phyloP scores from a whole-genome alignment of 1,140 invertebrate species.

The Drosophila auraria region DNA sequence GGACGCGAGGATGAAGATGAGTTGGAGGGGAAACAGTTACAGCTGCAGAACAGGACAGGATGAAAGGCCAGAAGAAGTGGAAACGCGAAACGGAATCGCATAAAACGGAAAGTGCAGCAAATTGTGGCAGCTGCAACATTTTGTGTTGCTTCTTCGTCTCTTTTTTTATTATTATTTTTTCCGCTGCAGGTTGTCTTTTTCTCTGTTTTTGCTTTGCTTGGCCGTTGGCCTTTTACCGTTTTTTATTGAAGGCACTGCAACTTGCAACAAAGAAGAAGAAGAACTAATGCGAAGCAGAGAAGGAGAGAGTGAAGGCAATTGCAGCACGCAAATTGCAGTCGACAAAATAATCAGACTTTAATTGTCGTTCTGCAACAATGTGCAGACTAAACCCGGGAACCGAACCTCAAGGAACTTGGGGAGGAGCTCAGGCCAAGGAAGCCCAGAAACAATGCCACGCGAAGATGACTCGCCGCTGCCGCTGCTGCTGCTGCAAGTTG shows the following conservation, averaged over 20 bases:
- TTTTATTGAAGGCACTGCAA: conserved; percentile 49
- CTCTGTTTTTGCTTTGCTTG: conserved; percentile 31
- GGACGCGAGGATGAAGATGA: conserved; percentile 1
- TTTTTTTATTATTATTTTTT: conserved; percentile 20
- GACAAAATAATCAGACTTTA: conserved; percentile 81
- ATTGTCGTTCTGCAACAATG: conserved; percentile 71
- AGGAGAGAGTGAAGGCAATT: conserved; percentile 38
- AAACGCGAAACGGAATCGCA: conserved; percentile 77
- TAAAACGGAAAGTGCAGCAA: conserved; percentile 84
- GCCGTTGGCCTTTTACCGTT: conserved; percentile 79
- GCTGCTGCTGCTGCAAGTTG: conserved; percentile 18
- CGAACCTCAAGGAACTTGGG: conserved; percentile 14
- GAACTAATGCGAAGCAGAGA: conserved; percentile 35
- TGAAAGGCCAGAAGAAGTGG: conserved; percentile 58
- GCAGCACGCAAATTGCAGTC: conserved; percentile 74
- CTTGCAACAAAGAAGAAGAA: conserved; percentile 36
- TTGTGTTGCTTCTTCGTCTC: conserved; percentile 46
- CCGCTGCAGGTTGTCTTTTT: conserved; percentile 47
- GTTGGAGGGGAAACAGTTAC: conserved; percentile 34
- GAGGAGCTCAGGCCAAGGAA: neutral
- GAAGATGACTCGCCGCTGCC: conserved; percentile 25
- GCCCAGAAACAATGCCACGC: conserved; percentile 27
- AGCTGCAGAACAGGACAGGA: conserved; percentile 62
- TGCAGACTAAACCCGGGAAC: conserved; percentile 28
- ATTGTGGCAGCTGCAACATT: conserved; percentile 82